Evolutionary conservation across 2,797 vertebrate genomes (phyloP), one percentile per base, ranked within the genome.

Genomic region (Rhadinocentrus ornatus): DNA sequence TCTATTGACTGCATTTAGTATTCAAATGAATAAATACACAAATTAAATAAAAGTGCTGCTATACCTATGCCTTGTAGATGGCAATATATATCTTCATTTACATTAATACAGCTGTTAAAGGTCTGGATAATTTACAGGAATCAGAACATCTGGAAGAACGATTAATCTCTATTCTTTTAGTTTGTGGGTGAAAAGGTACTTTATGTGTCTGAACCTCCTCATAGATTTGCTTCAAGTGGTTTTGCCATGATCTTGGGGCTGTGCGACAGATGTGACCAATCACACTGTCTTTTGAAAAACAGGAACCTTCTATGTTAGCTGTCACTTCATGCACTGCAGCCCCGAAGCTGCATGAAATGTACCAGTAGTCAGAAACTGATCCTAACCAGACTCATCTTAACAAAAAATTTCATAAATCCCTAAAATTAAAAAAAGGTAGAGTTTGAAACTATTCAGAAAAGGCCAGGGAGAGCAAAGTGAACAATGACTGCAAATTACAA

Each of bases 71-170:
- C 81, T 88, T 85, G 55, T 78, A 91, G 90, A 90, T 76, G 73
- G 81, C 80, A 82, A 88, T 90, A 78, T 83, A 85, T 88, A 75
- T 67, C 67, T 82, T 88, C 32, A 72, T 85, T 83, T 80, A 69
- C 32, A 71, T 69, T 59, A 63, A 69, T 34, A 62, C 66, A 71
- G 60, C 41, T 80, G 72, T 80, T 87, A 46, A 77, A 62, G 66
- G 63, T 75, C 69, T 71, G 68, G 61, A 72, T 71, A 31, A 73
- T 26, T 70, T 54, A 67, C 20, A 70, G 15, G 67, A 69, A 73
- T 75, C 44, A 75, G 70, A 50, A 75, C 57, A 13, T 69, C 27
- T 58, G 57, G 50, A 63, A 64, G 55, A 69, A 29, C 20, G 58
- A 50, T 37, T 15, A 61, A 1, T 69, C 24, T 27, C 8, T 29